Base-by-base conservation (phyloP, 2,888 invertebrate species). In the Acanthosepion lycidas region DNA sequence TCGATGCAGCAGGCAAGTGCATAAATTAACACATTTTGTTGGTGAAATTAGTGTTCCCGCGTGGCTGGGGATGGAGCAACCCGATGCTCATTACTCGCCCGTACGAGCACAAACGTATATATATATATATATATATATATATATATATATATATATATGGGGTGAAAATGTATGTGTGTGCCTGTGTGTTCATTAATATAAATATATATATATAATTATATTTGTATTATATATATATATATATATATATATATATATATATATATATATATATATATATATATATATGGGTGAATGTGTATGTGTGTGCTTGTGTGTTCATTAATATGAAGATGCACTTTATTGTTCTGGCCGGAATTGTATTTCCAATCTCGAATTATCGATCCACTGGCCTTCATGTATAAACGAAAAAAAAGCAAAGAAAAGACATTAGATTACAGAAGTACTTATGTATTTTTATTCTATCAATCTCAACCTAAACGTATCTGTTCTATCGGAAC, bases 21-120 rank as follows among this genome's bases (percentile, higher is more conserved):
- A 78, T 78, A n/a, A 78, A 78, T 78, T 78, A 78, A 28, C 78
- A 78, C 78, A 78, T 78, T 78, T n/a, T 78, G 28, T 78, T 78
- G n/a, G 28, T 78, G 78, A 78, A 78, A 78, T 78, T 78, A 78
- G n/a, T 78, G n/a, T 78, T 15, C 1, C 28, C 78, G 28, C 12
- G 78, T 78, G n/a, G 78, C n/a, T 78, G 78, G 28, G 78, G n/a
- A 8, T 78, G 12, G n/a, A n/a, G 3, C 8, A 28, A 6, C n/a
- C n/a, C 9, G 78, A 8, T 78, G 78, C 28, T 12, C 78, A 9
- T 78, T 78, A 78, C n/a, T 28, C 12, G 9, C 3, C 6, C 28
- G 18, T 15, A n/a, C 0, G 8, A n/a, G n/a, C 6, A 18, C 9
- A 28, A 8, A 78, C 6, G 9, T 26, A 59, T 26, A 59, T 42